These are phyloP conservation scores for Emydoidea blandingii DNA, from an alignment of 2,797 vertebrate genomes.

Conservation along the genomic window DNA sequence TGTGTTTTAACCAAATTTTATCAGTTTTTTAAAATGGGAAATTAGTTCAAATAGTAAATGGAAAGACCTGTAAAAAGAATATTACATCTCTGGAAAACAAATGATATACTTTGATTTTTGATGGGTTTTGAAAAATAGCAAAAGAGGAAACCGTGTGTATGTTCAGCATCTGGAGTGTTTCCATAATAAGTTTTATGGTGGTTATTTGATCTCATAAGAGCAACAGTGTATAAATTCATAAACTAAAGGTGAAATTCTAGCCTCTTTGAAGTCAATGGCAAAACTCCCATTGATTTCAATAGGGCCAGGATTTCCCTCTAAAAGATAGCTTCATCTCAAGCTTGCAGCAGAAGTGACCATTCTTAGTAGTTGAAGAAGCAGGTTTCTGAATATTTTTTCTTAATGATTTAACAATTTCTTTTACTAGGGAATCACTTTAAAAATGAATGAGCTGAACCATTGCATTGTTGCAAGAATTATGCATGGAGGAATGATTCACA, in stretches of 20 bases:
- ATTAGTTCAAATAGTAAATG: background rate
- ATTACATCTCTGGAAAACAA: background rate
- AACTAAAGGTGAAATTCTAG: background rate
- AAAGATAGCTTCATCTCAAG: background rate
- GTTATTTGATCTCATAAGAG: background rate
- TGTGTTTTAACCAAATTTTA: background rate
- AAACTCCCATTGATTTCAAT: background rate
- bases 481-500: slow-evolving; percentile 99
- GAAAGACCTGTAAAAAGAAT: background rate
- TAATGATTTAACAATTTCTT: slow-evolving; percentile 31
- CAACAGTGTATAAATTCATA: background rate
- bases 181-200: background rate
- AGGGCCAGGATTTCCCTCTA: background rate
- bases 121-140: background rate
- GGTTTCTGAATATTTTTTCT: background rate
- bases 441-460: slow-evolving; percentile 98
- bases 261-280: background rate
- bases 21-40: background rate
- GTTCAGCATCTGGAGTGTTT: background rate
- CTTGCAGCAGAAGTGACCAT: background rate
- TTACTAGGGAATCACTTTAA: slow-evolving; percentile 94
- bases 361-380: background rate
- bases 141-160: background rate
- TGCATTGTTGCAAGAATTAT: slow-evolving; percentile 98
- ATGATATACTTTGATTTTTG: background rate